Conservation (phyloP, 2,888 invertebrate species). For the Acleris holmiana region DNA sequence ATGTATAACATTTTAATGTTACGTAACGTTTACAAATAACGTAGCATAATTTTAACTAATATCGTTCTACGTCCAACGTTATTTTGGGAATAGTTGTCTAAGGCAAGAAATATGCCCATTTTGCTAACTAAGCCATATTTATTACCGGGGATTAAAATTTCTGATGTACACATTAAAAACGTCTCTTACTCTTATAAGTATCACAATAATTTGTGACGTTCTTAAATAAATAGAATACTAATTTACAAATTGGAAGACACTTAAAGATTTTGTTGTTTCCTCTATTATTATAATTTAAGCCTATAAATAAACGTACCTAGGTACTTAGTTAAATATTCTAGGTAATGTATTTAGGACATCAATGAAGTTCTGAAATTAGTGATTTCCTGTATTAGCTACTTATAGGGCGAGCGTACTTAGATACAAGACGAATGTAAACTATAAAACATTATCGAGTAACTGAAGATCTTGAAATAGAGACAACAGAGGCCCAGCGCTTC, state of each 20-base stretch:
- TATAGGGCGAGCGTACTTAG: slow-evolving; percentile 12
- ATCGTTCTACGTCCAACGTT: slow-evolving; percentile 1
- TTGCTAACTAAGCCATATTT: no score
- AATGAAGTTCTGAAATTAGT: slow-evolving; percentile 10
- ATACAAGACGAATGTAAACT: not conserved
- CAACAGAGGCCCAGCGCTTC: no score
- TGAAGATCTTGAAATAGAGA: not conserved
- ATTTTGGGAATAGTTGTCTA: not conserved
- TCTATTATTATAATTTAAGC: slow-evolving; percentile 52
- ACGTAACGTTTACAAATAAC: not conserved
- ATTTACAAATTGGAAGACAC: slow-evolving; percentile 68
- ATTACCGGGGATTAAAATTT: no score
- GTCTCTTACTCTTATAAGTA: slow-evolving; percentile 16
- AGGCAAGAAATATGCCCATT: no score
- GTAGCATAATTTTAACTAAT: slow-evolving; percentile 4
- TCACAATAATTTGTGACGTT: slow-evolving; percentile 48
- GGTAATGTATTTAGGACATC: slow-evolving; percentile 2
- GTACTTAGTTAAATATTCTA: slow-evolving; percentile 37
- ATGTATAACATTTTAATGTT: slow-evolving; percentile 1
- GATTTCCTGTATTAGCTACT: slow-evolving; percentile 27
- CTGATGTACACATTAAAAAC: not conserved
- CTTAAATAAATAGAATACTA: slow-evolving; percentile 40
- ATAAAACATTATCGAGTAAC: no score
- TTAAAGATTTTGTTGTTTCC: slow-evolving; percentile 64
- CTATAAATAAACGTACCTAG: slow-evolving; percentile 45